Evolutionary conservation across 1,140 invertebrate species (phyloP).

Genomic region (Drosophila funebris): DNA sequence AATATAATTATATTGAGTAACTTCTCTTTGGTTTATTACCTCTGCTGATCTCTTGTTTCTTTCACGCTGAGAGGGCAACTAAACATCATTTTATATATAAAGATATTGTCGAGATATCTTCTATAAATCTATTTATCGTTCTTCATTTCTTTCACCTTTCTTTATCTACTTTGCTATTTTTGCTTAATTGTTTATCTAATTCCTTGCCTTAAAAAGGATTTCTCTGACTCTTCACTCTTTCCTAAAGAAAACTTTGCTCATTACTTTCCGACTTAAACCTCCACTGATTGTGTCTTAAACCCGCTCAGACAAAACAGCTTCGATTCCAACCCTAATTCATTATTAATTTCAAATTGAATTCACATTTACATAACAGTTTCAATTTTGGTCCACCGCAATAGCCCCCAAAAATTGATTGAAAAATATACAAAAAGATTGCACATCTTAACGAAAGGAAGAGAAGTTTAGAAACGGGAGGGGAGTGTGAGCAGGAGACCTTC

Average conservation of each 20-base stretch:
- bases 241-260: not conserved
- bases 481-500: constrained; percentile 13
- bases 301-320: not conserved
- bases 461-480: not conserved
- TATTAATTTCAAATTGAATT: constrained; percentile 52
- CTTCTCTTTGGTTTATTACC: no score
- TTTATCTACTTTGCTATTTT: no score
- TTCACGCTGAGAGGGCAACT: no score
- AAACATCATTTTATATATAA: no score
- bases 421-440: constrained; percentile 7
- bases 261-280: constrained; percentile 3
- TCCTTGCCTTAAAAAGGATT: no score
- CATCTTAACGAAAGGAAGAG: not conserved
- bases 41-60: not conserved
- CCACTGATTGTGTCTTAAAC: not conserved
- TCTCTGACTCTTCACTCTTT: no score
- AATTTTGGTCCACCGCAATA: constrained; percentile 26
- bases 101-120: not conserved
- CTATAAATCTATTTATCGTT: not conserved
- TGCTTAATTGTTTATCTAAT: no score
- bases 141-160: no score
- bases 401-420: constrained; percentile 32
- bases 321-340: constrained; percentile 28
- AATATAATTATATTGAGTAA: no score
- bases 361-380: constrained; percentile 43